Conservation (phyloP, 2,888 invertebrate species). For the Rambutsinella grinnellia region DNA sequence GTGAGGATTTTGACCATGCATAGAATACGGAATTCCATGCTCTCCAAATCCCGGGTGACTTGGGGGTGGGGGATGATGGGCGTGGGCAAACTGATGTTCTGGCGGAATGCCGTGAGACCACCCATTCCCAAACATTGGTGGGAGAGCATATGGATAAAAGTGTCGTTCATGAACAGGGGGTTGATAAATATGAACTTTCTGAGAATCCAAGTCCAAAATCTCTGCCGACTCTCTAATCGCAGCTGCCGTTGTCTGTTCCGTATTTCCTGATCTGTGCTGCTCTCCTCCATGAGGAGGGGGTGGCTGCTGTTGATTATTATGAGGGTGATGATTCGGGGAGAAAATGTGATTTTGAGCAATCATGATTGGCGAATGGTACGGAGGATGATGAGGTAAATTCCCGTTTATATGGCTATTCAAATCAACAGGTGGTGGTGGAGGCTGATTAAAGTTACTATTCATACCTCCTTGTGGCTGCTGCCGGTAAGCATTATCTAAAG, state of each 20-base stretch:
- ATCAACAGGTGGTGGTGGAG: conserved; percentile 67
- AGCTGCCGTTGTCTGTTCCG: conserved; percentile 56
- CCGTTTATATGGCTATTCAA: conserved; percentile 72
- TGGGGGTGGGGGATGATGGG: conserved; percentile 52
- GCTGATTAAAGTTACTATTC: conserved; percentile 70
- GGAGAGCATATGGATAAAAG: conserved; percentile 63
- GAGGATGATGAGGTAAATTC: conserved; percentile 49
- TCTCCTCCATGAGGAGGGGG: conserved; percentile 23
- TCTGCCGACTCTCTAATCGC: conserved; percentile 76
- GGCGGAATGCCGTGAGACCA: conserved; percentile 55
- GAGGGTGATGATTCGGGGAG: conserved; percentile 48
- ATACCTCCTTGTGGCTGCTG: conserved; percentile 63
- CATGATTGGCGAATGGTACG: conserved; percentile 52
- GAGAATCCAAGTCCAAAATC: conserved; percentile 88
- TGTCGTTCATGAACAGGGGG: conserved; percentile 66
- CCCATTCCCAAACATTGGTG: conserved; percentile 58
- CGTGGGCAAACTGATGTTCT: conserved; percentile 43
- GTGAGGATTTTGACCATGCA: conserved; percentile 37
- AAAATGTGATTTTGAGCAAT: conserved; percentile 56
- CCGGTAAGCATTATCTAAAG: conserved; percentile 63
- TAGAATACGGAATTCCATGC: conserved; percentile 35
- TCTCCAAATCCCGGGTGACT: conserved; percentile 30
- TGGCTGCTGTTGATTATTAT: conserved; percentile 68
- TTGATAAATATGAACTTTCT: conserved; percentile 83
- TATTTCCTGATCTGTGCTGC: conserved; percentile 37